These are phyloP conservation scores for Zelleria hepariella DNA, from an alignment of 2,888 invertebrate genomes.

Conservation along the genomic window DNA sequence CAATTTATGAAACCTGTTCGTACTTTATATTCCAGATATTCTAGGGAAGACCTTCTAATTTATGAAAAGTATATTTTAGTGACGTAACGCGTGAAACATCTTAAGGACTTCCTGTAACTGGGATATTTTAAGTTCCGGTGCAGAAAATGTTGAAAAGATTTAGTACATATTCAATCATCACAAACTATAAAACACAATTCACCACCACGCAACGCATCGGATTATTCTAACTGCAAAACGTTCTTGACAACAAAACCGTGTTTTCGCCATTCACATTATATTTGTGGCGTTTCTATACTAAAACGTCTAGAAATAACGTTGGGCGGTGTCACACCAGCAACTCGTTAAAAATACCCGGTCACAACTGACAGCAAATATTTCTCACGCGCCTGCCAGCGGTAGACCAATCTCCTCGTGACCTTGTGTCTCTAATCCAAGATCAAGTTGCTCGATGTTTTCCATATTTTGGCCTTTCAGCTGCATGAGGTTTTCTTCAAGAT, in stretches of 20 bases:
- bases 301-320: conserved; percentile 36
- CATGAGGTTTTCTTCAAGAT: conserved; percentile 13
- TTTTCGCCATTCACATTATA: background rate
- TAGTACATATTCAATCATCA: background rate
- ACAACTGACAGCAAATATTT: conserved; percentile 42
- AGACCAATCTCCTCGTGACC: conserved; percentile 52
- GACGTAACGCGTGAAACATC: background rate
- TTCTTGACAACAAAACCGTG: background rate
- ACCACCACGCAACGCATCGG: background rate
- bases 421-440: conserved; percentile 45
- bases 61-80: background rate
- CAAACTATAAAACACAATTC: background rate
- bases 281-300: conserved; percentile 18
- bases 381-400: conserved; percentile 34
- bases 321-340: conserved; percentile 23
- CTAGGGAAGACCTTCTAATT: background rate
- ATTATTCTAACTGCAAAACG: background rate
- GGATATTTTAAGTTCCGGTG: background rate
- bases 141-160: background rate
- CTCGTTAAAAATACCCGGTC: conserved; percentile 50
- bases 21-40: background rate
- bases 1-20: background rate
- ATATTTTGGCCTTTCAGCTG: conserved; percentile 21
- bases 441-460: conserved; percentile 28
- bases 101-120: background rate